Percentiles rank a stretch among this genome's conserved stretches.
Evolutionary conservation across 2,888 invertebrate genomes (phyloP).

Genomic region (Aelia acuminata): DNA sequence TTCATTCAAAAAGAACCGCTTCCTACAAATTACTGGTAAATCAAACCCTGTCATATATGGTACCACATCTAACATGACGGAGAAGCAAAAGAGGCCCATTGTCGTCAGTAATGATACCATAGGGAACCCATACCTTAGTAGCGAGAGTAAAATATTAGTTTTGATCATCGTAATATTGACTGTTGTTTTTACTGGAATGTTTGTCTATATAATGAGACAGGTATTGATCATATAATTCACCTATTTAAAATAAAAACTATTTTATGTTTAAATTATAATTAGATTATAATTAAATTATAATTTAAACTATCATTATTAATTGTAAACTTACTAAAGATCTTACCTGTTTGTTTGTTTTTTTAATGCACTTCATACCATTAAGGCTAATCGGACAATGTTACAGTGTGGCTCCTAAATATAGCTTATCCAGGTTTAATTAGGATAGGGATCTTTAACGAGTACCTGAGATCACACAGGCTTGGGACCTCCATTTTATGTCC

Average conservation of each 20-base stretch:
- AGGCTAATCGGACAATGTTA: too few species aligned
- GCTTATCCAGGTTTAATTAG: too few species aligned
- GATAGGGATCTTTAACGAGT: too few species aligned
- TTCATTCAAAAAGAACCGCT: constrained; percentile 70
- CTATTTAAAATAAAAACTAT: not conserved
- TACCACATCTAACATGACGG: constrained; percentile 69
- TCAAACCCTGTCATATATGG: constrained; percentile 71
- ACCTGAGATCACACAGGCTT: too few species aligned
- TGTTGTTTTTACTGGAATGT: constrained; percentile 62
- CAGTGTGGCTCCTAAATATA: too few species aligned
- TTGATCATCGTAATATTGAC: constrained; percentile 54
- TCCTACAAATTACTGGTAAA: constrained; percentile 69
- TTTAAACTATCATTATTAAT: too few species aligned
- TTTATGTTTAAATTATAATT: too few species aligned
- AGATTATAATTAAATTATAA: too few species aligned
- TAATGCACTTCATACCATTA: too few species aligned
- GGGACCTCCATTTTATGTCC: too few species aligned
- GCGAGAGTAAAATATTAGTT: constrained; percentile 62
- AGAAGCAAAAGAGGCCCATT: constrained; percentile 48
- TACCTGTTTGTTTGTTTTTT: too few species aligned
- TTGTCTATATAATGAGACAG: constrained; percentile 66
- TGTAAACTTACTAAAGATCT: too few species aligned
- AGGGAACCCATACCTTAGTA: constrained; percentile 32
- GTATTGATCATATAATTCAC: constrained; percentile 60
- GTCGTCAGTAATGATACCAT: not conserved